These are phyloP conservation scores for Tachysurus vachellii DNA, from an alignment of 2,113 vertebrate genomes.

Conservation along the genomic window DNA sequence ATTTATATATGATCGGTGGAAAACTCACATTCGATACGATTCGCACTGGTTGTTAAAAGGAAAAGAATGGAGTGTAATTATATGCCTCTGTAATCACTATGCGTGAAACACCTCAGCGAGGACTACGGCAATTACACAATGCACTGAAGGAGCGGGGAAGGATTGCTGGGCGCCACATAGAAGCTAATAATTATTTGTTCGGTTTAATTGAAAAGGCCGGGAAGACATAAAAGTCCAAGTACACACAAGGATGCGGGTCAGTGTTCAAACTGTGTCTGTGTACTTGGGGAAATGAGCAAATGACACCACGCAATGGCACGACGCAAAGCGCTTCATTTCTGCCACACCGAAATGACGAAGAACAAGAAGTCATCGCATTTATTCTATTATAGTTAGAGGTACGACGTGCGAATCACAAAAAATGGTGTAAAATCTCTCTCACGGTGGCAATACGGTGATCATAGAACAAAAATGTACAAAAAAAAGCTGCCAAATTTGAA, in stretches of 20 bases:
- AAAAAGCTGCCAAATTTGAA: too few relatives aligned
- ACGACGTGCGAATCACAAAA: too few relatives aligned
- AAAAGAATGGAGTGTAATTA: slow-evolving; percentile 46
- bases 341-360: neutral
- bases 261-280: neutral
- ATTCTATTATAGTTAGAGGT: neutral
- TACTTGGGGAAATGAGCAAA: neutral
- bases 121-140: slow-evolving; percentile 42
- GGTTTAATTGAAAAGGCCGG: slow-evolving; percentile 48
- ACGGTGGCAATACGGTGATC: too few relatives aligned
- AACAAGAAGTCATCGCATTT: neutral
- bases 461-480: too few relatives aligned
- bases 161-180: slow-evolving; percentile 9
- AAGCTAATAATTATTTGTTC: slow-evolving; percentile 53
- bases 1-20: slow-evolving; percentile 28
- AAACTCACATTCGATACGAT: slow-evolving; percentile 18
- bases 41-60: neutral
- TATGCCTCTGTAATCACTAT: slow-evolving; percentile 47
- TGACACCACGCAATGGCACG: neutral
- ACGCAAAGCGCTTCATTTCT: neutral
- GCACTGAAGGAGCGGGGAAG: neutral
- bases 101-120: slow-evolving; percentile 39
- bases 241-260: slow-evolving; percentile 20
- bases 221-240: slow-evolving; percentile 10
- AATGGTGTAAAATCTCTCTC: too few relatives aligned